Percentiles rank a stretch among this genome's conserved stretches.
Evolutionary conservation across 2,888 invertebrate genomes (phyloP).

Genomic region (Diarsia rubi): DNA sequence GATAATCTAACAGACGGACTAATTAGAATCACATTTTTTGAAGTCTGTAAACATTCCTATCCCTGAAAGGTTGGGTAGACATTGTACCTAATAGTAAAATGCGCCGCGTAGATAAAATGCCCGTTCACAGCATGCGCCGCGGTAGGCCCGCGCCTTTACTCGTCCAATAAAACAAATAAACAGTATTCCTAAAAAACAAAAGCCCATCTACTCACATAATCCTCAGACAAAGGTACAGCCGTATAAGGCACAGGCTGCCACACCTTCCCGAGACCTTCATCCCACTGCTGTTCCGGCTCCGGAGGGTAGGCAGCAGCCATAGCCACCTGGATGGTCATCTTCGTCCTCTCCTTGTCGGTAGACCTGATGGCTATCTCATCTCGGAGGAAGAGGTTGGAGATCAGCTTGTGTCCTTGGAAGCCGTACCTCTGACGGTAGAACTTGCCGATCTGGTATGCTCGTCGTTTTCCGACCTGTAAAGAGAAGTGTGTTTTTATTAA

Average conservation of each 20-base stretch:
- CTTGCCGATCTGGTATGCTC: conserved; percentile 83
- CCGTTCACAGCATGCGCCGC: too few relatives aligned
- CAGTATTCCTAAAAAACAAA: neutral
- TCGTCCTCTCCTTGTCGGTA: conserved; percentile 87
- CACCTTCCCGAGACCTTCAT: conserved; percentile 81
- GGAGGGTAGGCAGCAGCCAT: conserved; percentile 86
- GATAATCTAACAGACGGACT: too few relatives aligned
- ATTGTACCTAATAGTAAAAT: too few relatives aligned
- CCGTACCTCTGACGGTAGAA: conserved; percentile 82
- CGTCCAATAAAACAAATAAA: neutral
- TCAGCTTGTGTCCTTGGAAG: conserved; percentile 70
- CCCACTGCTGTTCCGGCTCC: conserved; percentile 84
- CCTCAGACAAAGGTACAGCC: conserved; percentile 80
- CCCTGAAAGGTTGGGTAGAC: too few relatives aligned
- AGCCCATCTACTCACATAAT: conserved; percentile 80
- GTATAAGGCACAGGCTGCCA: conserved; percentile 87
- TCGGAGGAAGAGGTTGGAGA: conserved; percentile 79
- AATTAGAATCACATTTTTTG: too few relatives aligned
- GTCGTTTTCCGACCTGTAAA: conserved; percentile 80
- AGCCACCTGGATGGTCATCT: conserved; percentile 85
- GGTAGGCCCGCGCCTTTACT: too few relatives aligned
- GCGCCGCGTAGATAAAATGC: too few relatives aligned
- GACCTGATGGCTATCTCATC: conserved; percentile 81
- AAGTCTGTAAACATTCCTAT: too few relatives aligned
- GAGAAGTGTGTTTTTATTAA: neutral